Evolutionary conservation across 1,140 invertebrate species (phyloP).

Genomic region (Lepidostoma basale): DNA sequence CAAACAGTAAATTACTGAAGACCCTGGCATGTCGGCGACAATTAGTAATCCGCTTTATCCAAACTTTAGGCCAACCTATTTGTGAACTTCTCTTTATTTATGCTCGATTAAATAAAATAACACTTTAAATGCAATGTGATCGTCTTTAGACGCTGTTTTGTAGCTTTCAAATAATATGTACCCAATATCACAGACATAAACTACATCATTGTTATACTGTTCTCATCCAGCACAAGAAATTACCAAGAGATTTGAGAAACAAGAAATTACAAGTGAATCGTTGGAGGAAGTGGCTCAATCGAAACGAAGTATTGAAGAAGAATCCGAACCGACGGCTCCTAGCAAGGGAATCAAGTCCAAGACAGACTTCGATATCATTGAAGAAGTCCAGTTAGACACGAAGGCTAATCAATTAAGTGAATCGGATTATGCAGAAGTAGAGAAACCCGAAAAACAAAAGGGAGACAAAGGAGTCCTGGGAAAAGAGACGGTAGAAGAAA

Average conservation of each 20-base stretch:
- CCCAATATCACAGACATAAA: neutral
- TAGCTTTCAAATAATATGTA: neutral
- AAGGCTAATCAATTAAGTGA: conserved; percentile 60
- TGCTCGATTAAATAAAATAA: conserved; percentile 24
- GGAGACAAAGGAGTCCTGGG: conserved; percentile 21
- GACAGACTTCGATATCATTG: conserved; percentile 52
- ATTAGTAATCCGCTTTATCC: neutral
- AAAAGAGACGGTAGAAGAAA: conserved; percentile 43
- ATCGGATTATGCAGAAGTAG: conserved; percentile 47
- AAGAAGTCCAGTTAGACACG: conserved; percentile 53
- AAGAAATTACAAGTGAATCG: conserved; percentile 52
- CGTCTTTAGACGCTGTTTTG: conserved; percentile 5
- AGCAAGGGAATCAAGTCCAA: conserved; percentile 47
- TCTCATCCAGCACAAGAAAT: conserved; percentile 60
- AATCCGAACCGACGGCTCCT: conserved; percentile 42
- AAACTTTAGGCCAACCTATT: conserved; percentile 10
- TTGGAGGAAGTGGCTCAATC: conserved; percentile 46
- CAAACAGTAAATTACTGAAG: neutral
- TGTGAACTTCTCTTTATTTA: conserved; percentile 20
- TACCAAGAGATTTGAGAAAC: conserved; percentile 57
- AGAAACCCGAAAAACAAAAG: conserved; percentile 30
- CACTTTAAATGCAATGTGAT: conserved; percentile 17
- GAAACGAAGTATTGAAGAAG: conserved; percentile 47
- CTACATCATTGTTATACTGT: conserved; percentile 28
- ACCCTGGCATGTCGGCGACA: neutral